A percentile compares a stretch with the other conserved stretches of the same genome.
phyloP scores from a whole-genome alignment of 1,140 invertebrate genomes.

The Holcopasites calliopsidis region DNA sequence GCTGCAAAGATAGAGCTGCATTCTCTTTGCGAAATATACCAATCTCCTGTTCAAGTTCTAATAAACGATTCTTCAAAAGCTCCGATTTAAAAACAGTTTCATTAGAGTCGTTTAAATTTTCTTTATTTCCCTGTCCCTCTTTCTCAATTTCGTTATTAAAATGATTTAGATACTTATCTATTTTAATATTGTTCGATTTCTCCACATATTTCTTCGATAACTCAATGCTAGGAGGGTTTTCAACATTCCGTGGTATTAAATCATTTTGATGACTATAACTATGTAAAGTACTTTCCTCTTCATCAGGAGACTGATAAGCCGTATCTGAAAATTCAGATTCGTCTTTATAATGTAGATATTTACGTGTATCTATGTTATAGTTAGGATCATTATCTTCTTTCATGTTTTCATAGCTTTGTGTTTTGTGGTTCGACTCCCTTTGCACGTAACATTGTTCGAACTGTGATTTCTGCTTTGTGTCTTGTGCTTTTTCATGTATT shows the following conservation, averaged over 20 bases:
- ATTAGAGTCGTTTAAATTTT: conserved; percentile 53
- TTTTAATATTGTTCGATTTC: neutral
- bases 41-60: conserved; percentile 86
- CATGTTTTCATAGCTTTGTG: neutral
- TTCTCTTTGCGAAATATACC: conserved; percentile 85
- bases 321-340: conserved; percentile 9
- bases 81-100: conserved; percentile 80
- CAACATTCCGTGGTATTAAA: neutral
- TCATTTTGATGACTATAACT: neutral
- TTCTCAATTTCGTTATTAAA: conserved; percentile 7
- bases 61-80: conserved; percentile 82
- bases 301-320: neutral
- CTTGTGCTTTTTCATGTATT: neutral
- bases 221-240: conserved; percentile 5
- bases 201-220: neutral
- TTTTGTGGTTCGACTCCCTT: neutral
- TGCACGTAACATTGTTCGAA: neutral
- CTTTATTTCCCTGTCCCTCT: conserved; percentile 35
- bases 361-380: neutral
- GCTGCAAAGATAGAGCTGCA: conserved; percentile 74
- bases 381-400: neutral
- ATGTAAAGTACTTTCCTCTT: conserved; percentile 1
- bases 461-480: neutral
- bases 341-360: conserved; percentile 3
- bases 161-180: neutral